phyloP scores from a whole-genome alignment of 2,797 vertebrate species.

The Coregonus ussuriensis region DNA sequence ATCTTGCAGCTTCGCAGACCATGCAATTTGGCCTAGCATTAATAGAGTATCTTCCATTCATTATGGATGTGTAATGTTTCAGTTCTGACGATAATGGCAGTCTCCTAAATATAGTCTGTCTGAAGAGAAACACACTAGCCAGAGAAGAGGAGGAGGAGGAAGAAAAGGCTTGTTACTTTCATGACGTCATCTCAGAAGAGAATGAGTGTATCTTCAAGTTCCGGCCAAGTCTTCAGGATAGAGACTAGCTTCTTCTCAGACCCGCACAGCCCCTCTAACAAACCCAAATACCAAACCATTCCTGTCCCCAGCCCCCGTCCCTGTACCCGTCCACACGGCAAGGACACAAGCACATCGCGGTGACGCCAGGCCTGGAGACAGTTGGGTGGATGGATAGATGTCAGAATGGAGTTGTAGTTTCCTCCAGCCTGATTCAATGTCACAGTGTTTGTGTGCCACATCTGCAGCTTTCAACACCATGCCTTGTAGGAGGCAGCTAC shows the following conservation, averaged over 20 bases:
- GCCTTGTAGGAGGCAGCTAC: conserved; percentile 1
- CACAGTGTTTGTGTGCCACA: not conserved
- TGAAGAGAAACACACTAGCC: not conserved
- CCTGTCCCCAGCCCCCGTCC: not conserved
- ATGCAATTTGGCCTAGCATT: not conserved
- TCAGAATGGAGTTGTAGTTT: not conserved
- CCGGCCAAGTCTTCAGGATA: not conserved
- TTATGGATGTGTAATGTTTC: conserved; percentile 20
- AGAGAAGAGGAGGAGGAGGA: not conserved
- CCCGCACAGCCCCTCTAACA: not conserved
- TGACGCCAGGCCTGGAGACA: conserved; percentile 1
- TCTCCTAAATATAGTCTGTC: conserved; percentile 1
- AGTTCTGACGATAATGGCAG: conserved; percentile 29
- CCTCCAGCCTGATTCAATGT: conserved; percentile 2
- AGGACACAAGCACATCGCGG: not conserved
- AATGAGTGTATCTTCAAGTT: conserved; percentile 14
- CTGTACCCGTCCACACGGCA: not conserved
- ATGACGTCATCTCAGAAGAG: conserved; percentile 17
- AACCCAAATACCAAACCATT: not conserved
- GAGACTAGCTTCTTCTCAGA: not conserved
- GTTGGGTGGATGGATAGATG: not conserved
- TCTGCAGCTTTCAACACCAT: not conserved
- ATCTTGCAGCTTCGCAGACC: not conserved
- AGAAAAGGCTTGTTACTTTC: not conserved
- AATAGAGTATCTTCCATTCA: not conserved